Evolutionary conservation across 2,888 invertebrate genomes (phyloP), one percentile per base, ranked within the genome.

Genomic region (Hyppa rectilinea): DNA sequence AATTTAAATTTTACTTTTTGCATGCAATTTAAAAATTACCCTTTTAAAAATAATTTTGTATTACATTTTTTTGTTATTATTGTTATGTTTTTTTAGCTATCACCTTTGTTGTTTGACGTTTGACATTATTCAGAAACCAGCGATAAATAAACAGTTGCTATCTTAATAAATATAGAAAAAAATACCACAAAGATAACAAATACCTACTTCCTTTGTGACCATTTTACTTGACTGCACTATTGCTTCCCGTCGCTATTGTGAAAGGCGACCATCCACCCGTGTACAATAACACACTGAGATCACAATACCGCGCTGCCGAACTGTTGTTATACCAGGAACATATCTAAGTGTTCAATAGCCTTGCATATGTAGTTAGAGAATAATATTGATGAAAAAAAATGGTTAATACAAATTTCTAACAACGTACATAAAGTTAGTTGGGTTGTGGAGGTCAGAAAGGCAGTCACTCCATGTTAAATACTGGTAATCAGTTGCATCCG

Each of bases 291-390:
- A 70, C 36, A 45, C 45, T 29, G 53, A 5, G 26, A 50, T 23
- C 63, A 64, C 75, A 75, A 75, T 77, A 70, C 38, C 9, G 20
- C 23, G 26, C 45, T 9, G 34, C 2, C 20, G 7, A 60, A 31
- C 61, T 50, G 50, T 59, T 59, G 49, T 70, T 70, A 12, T 34
- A 29, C 10, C 40, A 23, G 10, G 29, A 49, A 40, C 36, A 58
- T 47, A 34, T 34, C n/a, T 34, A 47, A 10, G 38, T 4, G 6
- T 14, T 26, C 26, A n/a, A 47, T 55, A 23, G 38, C 17, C 0
- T 31, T 20, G 20, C 9, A 1, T n/a, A 2, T 23, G 38, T 66
- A 55, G 31, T 7, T 6, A 14, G 14, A 49, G 49, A 14, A 6
- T 49, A 14, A 6, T 14, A 26, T 49, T 26, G 14, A 5, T 47